Conservation (phyloP, 2,888 invertebrate species). For the Napeogenes inachia region DNA sequence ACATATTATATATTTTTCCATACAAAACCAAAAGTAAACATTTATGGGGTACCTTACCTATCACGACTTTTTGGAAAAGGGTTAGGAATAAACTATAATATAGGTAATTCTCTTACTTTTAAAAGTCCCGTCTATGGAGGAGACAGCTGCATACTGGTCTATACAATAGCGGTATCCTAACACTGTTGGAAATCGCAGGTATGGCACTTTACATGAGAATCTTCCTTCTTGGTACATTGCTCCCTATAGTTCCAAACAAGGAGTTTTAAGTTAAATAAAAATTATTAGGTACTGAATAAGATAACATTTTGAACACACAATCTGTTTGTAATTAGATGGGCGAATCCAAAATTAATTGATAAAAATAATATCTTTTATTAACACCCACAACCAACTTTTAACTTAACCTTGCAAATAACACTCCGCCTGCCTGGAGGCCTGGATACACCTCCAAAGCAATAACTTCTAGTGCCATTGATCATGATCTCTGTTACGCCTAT, state of each 20-base stretch:
- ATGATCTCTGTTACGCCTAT: constrained; percentile 72
- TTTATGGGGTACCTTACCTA: neutral
- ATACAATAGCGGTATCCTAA: constrained; percentile 66
- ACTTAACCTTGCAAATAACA: constrained; percentile 64
- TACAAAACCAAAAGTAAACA: neutral
- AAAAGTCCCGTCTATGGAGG: constrained; percentile 58
- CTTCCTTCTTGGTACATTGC: constrained; percentile 70
- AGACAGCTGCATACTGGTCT: constrained; percentile 63
- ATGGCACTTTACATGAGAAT: constrained; percentile 63
- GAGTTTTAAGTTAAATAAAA: neutral
- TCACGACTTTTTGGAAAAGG: no score
- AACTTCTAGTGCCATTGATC: constrained; percentile 68
- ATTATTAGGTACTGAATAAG: neutral
- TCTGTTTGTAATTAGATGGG: neutral
- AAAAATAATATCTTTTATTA: neutral
- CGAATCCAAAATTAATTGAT: neutral
- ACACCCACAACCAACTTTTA: neutral
- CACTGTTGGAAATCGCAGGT: constrained; percentile 56
- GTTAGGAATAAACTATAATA: no score
- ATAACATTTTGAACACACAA: no score
- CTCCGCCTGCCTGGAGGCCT: constrained; percentile 65
- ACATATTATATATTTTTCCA: neutral
- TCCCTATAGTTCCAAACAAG: constrained; percentile 43
- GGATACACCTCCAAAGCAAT: constrained; percentile 69
- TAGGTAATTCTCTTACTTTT: constrained; percentile 44